Evolutionary conservation across 2,797 vertebrate genomes (phyloP), one percentile per base, ranked within the genome.

Genomic region (Forpus xanthops): DNA sequence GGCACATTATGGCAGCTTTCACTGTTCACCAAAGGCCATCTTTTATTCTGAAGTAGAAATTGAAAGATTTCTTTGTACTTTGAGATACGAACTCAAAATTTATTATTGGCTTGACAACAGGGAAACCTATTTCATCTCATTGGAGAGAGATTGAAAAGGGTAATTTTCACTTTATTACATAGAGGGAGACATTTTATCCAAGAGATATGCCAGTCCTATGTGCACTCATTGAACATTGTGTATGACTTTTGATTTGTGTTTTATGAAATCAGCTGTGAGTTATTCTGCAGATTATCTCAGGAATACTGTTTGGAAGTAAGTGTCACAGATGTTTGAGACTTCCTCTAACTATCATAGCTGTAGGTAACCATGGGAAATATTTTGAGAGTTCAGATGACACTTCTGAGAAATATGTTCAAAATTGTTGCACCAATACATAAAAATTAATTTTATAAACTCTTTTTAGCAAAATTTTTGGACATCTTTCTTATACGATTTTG

Each of bases 391-490:
- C 76, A 23, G 15, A 37, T 1, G 4, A 37, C 28, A 41, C 19
- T 25, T 60, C 28, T 30, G 67, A 68, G 25, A 47, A 67, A 44
- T 3, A 5, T 0, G 5, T 18, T 56, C 11, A 15, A 25, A 37
- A 30, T 19, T 2, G 14, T 50, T 15, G 17, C 50, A 30, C 4
- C 8, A 14, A 83, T 16, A 20, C 12, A 11, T 8, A 2, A 28
- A 87, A 33, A 0, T 35, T 41, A 12, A 20, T 41, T 50, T 28
- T 18, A 18, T 20, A 55, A 25, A 15, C 7, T 5, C 28, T 24
- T 66, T 35, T 45, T 73, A 52, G 2, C 23, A 49, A 33, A 35
- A 28, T 2, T 33, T 33, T 60, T 0, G 0, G 18, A 14, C 9
- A 24, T 15, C 10, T 42, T 78, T 61, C 42, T 60, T 6, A 5